These are phyloP conservation scores for Melitaea cinxia DNA, from an alignment of 1,140 invertebrate genomes.

Conservation along the genomic window DNA sequence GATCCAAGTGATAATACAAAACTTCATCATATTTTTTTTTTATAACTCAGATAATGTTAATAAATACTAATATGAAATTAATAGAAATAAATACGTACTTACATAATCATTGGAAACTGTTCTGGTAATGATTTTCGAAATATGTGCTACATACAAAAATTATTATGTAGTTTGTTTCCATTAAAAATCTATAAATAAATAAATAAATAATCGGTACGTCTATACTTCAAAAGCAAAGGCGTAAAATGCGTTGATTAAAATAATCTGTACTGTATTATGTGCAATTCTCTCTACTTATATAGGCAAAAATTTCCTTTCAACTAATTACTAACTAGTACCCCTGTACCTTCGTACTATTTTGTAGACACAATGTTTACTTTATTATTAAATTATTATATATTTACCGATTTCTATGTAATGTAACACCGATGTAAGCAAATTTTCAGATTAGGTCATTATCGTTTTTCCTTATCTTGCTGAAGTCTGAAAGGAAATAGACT, in stretches of 20 bases:
- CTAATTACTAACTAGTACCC: not conserved
- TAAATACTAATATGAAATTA: not conserved
- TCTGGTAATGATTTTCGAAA: too few species aligned
- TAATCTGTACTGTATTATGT: too few species aligned
- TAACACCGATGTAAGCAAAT: conserved; percentile 41
- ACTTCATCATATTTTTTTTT: not conserved
- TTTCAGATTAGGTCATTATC: conserved; percentile 73
- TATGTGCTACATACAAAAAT: too few species aligned
- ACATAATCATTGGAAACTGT: not conserved
- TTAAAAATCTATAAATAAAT: too few species aligned
- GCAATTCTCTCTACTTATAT: not conserved
- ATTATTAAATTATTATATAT: conserved; percentile 16
- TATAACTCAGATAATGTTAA: not conserved
- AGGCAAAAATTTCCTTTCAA: not conserved
- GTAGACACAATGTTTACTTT: not conserved
- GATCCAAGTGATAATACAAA: not conserved
- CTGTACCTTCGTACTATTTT: not conserved
- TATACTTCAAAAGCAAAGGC: too few species aligned
- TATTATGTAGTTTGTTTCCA: too few species aligned
- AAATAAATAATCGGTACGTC: too few species aligned
- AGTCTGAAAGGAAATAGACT: conserved; percentile 67
- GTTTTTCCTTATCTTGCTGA: conserved; percentile 67
- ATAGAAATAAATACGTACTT: not conserved
- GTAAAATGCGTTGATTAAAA: too few species aligned
- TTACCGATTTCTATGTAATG: conserved; percentile 35